phyloP scores from a whole-genome alignment of 2,888 invertebrate genomes.

The Altica lythri region DNA sequence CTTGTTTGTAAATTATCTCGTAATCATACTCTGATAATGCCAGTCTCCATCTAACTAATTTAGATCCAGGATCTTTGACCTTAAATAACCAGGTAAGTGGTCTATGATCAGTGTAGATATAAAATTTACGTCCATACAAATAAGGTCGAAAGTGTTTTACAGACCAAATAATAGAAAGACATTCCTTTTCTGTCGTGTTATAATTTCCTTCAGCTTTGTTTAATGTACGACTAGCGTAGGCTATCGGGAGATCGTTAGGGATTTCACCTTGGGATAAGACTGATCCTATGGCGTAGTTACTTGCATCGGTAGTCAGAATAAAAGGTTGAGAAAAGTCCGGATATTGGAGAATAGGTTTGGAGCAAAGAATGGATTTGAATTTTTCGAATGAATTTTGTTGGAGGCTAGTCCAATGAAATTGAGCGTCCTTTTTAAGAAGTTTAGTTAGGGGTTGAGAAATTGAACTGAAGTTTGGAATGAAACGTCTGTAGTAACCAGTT shows the following conservation, averaged over 20 bases:
- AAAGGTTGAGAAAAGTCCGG: conserved; percentile 45
- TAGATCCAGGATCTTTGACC: too few species aligned
- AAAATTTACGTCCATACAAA: conserved; percentile 50
- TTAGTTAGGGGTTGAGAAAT: conserved; percentile 30
- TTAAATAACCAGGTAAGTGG: too few species aligned
- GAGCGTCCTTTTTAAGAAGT: conserved; percentile 27
- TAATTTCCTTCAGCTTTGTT: conserved; percentile 50
- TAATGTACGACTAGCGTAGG: conserved; percentile 48
- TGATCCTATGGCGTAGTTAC: conserved; percentile 38
- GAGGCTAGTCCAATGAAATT: conserved; percentile 35
- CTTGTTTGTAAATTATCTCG: neutral
- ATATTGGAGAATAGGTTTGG: conserved; percentile 38
- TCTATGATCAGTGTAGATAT: conserved; percentile 49
- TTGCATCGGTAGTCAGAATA: conserved; percentile 48
- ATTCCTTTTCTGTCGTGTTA: conserved; percentile 49
- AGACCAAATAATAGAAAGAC: conserved; percentile 50
- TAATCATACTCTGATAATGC: conserved; percentile 44
- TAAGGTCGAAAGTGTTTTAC: conserved; percentile 50
- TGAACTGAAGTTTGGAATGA: conserved; percentile 30
- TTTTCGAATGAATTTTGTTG: conserved; percentile 7
- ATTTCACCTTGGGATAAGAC: conserved; percentile 40
- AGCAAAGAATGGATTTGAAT: conserved; percentile 20
- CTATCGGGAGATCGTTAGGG: conserved; percentile 46
- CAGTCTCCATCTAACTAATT: conserved; percentile 47
- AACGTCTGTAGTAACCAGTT: conserved; percentile 33